These are phyloP conservation scores for Ligdia adustata DNA, from an alignment of 2,888 invertebrate species.

Conservation along the genomic window DNA sequence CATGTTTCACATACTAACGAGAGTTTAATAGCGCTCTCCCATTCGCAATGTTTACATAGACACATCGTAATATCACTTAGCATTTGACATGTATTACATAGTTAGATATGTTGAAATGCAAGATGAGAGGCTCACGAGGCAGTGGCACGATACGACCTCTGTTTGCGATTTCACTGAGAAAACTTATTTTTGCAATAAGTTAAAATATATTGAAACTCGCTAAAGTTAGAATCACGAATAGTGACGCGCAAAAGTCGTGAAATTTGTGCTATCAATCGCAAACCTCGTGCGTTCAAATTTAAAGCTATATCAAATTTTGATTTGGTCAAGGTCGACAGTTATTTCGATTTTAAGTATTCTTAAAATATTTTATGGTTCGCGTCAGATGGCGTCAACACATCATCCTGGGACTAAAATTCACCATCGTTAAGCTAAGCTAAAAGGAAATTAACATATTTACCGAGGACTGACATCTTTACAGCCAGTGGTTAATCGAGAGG, in stretches of 20 bases:
- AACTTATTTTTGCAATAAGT: conserved; percentile 29
- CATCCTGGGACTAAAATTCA: background rate
- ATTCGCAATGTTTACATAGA: conserved; percentile 31
- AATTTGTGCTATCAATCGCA: conserved; percentile 1
- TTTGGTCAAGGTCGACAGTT: background rate
- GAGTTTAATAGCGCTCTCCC: conserved; percentile 26
- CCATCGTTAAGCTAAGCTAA: conserved; percentile 5
- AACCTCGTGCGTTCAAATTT: too few relatives aligned
- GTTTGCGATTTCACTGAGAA: conserved; percentile 67
- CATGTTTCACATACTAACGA: conserved; percentile 13
- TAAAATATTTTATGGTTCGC: too few relatives aligned
- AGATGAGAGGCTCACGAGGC: conserved; percentile 56
- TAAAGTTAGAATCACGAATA: conserved; percentile 31
- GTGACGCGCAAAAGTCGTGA: conserved; percentile 18
- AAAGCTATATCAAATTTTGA: too few relatives aligned
- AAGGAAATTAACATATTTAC: conserved; percentile 5
- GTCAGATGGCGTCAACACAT: too few relatives aligned
- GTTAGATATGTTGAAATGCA: conserved; percentile 31
- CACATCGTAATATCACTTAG: conserved; percentile 28
- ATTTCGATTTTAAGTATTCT: too few relatives aligned
- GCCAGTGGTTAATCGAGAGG: conserved; percentile 1
- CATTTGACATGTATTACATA: conserved; percentile 18
- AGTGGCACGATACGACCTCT: conserved; percentile 41
- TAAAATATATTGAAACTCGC: conserved; percentile 21
- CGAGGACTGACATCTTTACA: conserved; percentile 3